Evolutionary conservation across 2,888 invertebrate species (phyloP).

Genomic region (Melieria crassipennis): DNA sequence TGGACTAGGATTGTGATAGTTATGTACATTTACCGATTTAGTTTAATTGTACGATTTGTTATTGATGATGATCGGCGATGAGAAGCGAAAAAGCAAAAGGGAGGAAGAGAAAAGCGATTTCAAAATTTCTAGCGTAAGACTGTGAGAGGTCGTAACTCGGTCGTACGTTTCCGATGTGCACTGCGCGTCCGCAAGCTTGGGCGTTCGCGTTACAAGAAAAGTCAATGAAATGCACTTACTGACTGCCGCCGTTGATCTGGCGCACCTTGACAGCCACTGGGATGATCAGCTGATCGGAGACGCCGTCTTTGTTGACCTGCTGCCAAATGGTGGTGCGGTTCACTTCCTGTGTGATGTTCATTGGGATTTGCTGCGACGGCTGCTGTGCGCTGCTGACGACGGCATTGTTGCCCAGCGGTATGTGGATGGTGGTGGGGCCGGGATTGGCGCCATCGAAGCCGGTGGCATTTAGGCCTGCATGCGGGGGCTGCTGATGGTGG

Average conservation of each 20-base stretch:
- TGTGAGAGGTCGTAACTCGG: neutral
- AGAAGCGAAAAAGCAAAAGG: slow-evolving; percentile 1
- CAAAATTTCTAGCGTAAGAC: slow-evolving; percentile 14
- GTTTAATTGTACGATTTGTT: neutral
- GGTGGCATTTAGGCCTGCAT: neutral
- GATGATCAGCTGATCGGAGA: slow-evolving; percentile 59
- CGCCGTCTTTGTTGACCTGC: slow-evolving; percentile 78
- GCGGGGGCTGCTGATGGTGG: neutral
- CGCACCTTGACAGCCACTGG: slow-evolving; percentile 63
- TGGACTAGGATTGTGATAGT: neutral
- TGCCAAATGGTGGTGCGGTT: slow-evolving; percentile 95
- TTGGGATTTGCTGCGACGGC: neutral
- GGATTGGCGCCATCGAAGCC: no score
- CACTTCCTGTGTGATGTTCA: slow-evolving; percentile 93
- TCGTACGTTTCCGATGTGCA: neutral
- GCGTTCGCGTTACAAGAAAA: no score
- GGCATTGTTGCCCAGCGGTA: neutral
- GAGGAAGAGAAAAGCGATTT: slow-evolving; percentile 17
- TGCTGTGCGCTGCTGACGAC: neutral
- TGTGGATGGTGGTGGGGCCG: neutral
- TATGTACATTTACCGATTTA: slow-evolving; percentile 3
- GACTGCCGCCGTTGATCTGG: slow-evolving; percentile 61
- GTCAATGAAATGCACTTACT: slow-evolving; percentile 55
- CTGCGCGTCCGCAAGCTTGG: neutral
- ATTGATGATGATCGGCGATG: slow-evolving; percentile 17